phyloP scores from a whole-genome alignment of 2,797 vertebrate genomes.

The Agapornis canus region DNA sequence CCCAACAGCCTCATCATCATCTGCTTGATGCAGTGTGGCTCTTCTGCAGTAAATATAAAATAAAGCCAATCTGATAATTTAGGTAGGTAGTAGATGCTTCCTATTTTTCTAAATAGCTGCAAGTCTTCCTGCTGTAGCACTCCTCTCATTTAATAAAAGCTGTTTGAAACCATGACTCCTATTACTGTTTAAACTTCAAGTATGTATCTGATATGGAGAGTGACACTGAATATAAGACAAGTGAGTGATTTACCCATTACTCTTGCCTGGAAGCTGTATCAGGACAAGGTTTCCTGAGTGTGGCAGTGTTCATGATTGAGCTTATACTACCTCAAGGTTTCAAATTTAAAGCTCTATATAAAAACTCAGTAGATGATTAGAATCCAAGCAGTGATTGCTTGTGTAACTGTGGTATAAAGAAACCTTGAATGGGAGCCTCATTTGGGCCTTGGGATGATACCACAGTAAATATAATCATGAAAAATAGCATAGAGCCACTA shows the following conservation, averaged over 20 bases:
- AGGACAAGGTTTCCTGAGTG: background rate
- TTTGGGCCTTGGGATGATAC: background rate
- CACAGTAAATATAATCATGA: background rate
- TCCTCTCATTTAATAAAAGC: background rate
- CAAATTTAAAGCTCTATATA: background rate
- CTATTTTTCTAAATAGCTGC: background rate
- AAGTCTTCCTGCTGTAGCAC: background rate
- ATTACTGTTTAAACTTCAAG: background rate
- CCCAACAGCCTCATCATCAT: slow-evolving; percentile 31
- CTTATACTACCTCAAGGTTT: background rate
- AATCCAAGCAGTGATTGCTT: background rate
- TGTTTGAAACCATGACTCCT: background rate
- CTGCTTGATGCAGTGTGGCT: background rate
- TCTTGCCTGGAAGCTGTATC: background rate
- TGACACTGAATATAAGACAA: background rate
- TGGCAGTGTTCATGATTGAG: background rate
- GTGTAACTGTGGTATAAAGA: background rate
- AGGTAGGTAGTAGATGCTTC: background rate
- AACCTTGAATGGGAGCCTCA: background rate
- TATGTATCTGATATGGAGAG: background rate
- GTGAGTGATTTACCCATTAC: background rate
- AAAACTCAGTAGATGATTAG: background rate
- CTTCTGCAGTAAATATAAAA: background rate
- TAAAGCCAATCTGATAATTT: background rate
- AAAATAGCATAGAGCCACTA: background rate